Conservation (phyloP, 2,113 vertebrate species). For the Athene noctua region DNA sequence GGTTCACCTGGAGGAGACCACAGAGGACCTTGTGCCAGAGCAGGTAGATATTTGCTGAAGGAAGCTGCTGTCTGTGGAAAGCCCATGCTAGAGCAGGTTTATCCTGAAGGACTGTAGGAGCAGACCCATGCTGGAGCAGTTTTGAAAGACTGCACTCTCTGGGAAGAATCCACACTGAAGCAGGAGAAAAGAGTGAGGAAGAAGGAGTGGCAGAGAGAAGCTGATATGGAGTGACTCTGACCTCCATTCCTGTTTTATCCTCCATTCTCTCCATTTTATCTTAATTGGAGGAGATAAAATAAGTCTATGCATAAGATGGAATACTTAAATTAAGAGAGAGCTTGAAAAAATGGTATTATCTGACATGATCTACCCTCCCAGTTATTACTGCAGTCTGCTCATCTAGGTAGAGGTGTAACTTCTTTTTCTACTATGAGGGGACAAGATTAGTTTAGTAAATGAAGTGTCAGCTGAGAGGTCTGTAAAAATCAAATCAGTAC, state of each 20-base stretch:
- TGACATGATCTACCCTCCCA: neutral
- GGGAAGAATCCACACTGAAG: neutral
- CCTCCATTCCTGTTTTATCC: neutral
- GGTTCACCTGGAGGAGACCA: neutral
- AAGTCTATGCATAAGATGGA: neutral
- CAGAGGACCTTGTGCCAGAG: neutral
- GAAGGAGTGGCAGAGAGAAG: neutral
- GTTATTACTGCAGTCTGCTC: neutral
- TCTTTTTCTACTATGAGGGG: neutral
- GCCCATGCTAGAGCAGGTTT: neutral
- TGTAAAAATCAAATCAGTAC: neutral
- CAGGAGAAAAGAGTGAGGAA: neutral
- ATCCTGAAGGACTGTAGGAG: neutral
- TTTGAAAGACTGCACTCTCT: neutral
- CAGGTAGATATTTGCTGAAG: neutral
- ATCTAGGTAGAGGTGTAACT: neutral
- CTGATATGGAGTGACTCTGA: fast-evolving
- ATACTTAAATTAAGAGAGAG: neutral
- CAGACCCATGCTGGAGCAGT: neutral
- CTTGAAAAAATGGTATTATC: neutral
- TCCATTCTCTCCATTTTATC: no score
- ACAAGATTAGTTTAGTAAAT: neutral
- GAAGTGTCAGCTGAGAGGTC: neutral
- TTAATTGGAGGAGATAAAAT: neutral
- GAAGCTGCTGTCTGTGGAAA: neutral